Base-by-base conservation (phyloP, 1,140 invertebrate genomes). In the Wasmannia auropunctata region DNA sequence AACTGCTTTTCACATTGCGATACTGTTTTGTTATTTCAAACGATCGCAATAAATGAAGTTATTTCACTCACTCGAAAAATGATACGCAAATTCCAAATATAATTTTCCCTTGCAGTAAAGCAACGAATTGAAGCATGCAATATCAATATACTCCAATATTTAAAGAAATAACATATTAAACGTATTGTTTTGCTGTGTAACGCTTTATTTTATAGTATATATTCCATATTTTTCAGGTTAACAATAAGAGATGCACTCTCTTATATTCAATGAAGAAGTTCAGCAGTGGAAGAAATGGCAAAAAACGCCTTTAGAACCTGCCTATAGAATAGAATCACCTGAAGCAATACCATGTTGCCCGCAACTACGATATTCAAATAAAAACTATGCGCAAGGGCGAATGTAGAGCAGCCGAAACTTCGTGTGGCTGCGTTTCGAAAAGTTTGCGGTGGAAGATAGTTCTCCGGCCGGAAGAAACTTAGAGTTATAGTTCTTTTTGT, bases 301-400 rank as follows among this genome's bases (percentile, higher is more conserved):
- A 69, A 46, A 81, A 81, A 81, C 37, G 54, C 69, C n/a, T 72
- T 70, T 46, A 31, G 67, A 83, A 83, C 25, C 60, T 51, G 37
- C 25, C 51, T 58, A 72, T 43, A n/a, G 34, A 72, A 31, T 56
- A 58, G 51, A 80, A 37, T 83, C 79, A 74, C 67, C 46, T 54
- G 51, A 58, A 74, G 51, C 37, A 58, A 46, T 72, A 22, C 51
- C 37, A 81, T 54, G 69, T 51, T 60, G 67, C 46, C 31, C 25
- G 60, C 28, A 76, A 58, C 77, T 81, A 22, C 83, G 75, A 89
- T 88, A 89, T 88, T 89, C 87, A 86, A 89, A 89, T 88, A 67
- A 77, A 86, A 86, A 69, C 63, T 88, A 88, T 58, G 85, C 37
- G 37, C 86, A 54, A 74, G 88, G 54, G 75, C 87, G 60, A 86